Evolutionary conservation across 35 echinoderm and acorn worm species (phyloP).

Genomic region (Amphiura filiformis): DNA sequence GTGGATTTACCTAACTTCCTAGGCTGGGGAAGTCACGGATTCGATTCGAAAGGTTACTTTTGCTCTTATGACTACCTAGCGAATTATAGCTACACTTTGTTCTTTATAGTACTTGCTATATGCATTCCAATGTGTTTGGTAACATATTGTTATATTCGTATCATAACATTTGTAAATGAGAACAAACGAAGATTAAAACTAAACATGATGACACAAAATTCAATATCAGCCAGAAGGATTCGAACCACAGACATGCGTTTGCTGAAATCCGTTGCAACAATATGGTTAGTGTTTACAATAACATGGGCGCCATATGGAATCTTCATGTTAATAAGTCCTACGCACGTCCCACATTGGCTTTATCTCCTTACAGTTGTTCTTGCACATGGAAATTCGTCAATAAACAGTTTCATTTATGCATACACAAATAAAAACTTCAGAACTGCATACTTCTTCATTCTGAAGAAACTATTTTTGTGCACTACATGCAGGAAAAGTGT

Average conservation of each 20-base stretch:
- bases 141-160: background rate
- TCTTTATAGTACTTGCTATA: slow-evolving; percentile 2
- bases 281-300: slow-evolving; percentile 61
- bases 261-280: slow-evolving; percentile 44
- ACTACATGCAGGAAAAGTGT: no score
- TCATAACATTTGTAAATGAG: background rate
- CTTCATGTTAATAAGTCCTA: slow-evolving; percentile 44
- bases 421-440: slow-evolving; percentile 73
- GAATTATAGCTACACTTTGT: slow-evolving; percentile 40
- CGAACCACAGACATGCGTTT: slow-evolving; percentile 40
- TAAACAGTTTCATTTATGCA: slow-evolving; percentile 82
- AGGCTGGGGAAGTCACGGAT: slow-evolving; percentile 50
- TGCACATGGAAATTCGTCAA: slow-evolving; percentile 62
- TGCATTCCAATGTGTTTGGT: background rate
- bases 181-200: background rate
- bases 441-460: slow-evolving; percentile 28
- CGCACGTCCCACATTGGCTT: slow-evolving; percentile 29
- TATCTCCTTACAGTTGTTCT: slow-evolving; percentile 57
- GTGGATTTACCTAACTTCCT: slow-evolving; percentile 52
- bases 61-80: slow-evolving; percentile 32
- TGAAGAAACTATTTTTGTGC: background rate
- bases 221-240: no score
- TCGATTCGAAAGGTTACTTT: slow-evolving; percentile 25
- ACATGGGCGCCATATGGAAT: slow-evolving; percentile 82
- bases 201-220: no score